A percentile compares a stretch with the other conserved stretches of the same genome.
phyloP scores from a whole-genome alignment of 2,888 invertebrate species.

The Eutolmus rufibarbis region DNA sequence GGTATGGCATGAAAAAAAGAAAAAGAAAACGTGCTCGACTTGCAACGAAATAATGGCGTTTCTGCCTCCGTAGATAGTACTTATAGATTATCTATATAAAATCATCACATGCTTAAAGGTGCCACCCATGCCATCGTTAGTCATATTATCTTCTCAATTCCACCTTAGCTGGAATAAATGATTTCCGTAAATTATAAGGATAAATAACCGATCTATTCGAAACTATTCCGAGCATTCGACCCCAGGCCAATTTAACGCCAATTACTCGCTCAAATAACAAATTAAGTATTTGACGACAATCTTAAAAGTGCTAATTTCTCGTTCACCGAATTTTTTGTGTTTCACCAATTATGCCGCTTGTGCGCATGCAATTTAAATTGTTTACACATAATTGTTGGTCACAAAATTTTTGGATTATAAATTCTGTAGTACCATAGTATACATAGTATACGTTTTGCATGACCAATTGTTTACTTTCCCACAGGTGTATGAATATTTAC shows the following conservation, averaged over 20 bases:
- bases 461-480: background rate
- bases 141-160: background rate
- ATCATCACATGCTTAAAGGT: background rate
- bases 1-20: background rate
- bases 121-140: background rate
- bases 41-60: background rate
- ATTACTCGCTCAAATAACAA: background rate
- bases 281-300: conserved; percentile 8
- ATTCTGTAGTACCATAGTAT: background rate
- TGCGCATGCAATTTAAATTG: background rate
- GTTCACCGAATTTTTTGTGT: background rate
- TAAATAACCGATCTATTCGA: background rate
- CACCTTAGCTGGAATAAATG: background rate
- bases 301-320: background rate
- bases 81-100: background rate
- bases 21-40: background rate
- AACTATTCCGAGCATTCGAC: background rate
- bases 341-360: background rate
- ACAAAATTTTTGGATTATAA: background rate
- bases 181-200: background rate
- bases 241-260: background rate
- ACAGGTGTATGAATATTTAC: background rate
- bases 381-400: background rate
- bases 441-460: background rate
- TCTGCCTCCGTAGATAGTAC: background rate